Percentiles rank a stretch among this genome's conserved stretches.
These are phyloP conservation scores for Syrmaticus mikado DNA, from an alignment of 2,113 vertebrate genomes.

Conservation along the genomic window DNA sequence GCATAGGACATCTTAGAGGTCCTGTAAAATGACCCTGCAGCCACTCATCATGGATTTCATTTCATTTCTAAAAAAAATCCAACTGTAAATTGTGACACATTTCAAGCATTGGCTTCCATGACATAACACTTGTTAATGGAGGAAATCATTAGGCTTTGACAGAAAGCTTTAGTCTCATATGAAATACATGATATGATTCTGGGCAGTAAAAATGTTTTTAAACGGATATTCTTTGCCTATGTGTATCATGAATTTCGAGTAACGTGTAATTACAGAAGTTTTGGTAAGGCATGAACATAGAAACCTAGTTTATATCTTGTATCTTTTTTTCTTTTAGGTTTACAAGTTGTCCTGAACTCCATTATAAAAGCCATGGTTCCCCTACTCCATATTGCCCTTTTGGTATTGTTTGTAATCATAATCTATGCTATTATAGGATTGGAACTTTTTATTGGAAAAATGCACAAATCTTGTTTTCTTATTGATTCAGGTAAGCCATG, in stretches of 20 bases:
- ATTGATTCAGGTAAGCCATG: constrained; percentile 85
- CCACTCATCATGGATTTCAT: background rate
- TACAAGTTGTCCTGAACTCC: constrained; percentile 99
- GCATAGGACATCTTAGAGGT: background rate
- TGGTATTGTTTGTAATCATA: constrained; percentile 99
- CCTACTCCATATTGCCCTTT: constrained; percentile 98
- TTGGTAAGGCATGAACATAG: background rate
- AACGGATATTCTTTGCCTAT: background rate
- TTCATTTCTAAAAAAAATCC: too few relatives aligned
- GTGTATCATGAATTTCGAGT: background rate
- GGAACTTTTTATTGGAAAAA: constrained; percentile 99
- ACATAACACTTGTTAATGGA: background rate
- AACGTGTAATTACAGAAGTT: background rate
- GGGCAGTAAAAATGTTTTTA: background rate
- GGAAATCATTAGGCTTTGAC: background rate
- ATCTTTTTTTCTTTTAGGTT: constrained; percentile 82
- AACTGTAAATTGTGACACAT: background rate
- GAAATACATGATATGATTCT: background rate
- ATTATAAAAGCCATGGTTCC: constrained; percentile 99
- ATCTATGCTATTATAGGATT: constrained; percentile 99
- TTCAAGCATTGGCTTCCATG: background rate
- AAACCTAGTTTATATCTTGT: constrained; percentile 6
- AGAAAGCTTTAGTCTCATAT: background rate
- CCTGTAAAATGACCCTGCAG: background rate
- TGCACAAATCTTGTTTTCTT: constrained; percentile 97